Conservation (phyloP, 2,888 invertebrate species). For the Drosophila nigricruria region DNA sequence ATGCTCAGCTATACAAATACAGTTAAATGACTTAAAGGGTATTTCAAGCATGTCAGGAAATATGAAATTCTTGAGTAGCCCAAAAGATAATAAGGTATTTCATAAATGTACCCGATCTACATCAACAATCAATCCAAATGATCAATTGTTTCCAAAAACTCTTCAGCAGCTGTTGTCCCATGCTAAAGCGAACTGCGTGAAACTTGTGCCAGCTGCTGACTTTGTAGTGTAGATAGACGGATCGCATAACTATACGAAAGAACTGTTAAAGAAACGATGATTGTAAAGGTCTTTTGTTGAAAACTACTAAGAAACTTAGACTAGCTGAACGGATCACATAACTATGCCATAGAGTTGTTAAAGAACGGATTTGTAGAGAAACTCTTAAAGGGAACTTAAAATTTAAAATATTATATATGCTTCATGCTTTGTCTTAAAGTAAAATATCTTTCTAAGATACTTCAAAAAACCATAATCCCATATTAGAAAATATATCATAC, state of each 20-base stretch:
- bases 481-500: background rate
- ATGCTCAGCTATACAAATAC: constrained; percentile 13
- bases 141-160: background rate
- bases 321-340: background rate
- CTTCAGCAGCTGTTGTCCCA: background rate
- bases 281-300: background rate
- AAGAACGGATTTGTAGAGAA: background rate
- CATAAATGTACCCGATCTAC: constrained; percentile 10
- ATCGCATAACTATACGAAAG: background rate
- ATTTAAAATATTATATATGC: background rate
- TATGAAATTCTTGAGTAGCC: too few species aligned
- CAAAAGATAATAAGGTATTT: background rate
- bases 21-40: constrained; percentile 30
- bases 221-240: background rate
- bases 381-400: background rate
- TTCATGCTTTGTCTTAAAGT: too few species aligned
- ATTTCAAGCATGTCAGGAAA: constrained; percentile 9
- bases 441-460: background rate
- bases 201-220: background rate
- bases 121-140: constrained; percentile 5
- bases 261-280: too few species aligned
- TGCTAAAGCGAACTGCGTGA: background rate
- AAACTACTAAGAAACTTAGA: background rate
- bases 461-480: too few species aligned
- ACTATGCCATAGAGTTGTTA: background rate